Evolutionary conservation across 2,113 vertebrate species (phyloP).

Genomic region (Sigmodon hispidus): DNA sequence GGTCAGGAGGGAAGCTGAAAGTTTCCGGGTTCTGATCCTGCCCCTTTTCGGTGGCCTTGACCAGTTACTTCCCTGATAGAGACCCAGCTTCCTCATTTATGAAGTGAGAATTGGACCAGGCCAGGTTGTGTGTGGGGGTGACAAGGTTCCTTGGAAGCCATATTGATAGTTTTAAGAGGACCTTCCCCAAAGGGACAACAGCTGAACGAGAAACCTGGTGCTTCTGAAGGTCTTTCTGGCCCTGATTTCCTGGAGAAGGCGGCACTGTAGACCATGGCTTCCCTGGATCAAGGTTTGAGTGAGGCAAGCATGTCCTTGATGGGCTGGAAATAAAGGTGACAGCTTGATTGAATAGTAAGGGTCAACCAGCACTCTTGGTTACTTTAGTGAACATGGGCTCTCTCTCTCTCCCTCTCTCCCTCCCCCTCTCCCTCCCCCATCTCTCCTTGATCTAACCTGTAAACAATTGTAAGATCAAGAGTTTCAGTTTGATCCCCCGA

Average conservation of each 20-base stretch:
- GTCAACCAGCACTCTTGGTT: constrained; percentile 9
- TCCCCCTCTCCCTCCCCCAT: neutral
- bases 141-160: neutral
- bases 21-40: constrained; percentile 33
- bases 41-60: constrained; percentile 8
- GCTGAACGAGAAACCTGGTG: neutral
- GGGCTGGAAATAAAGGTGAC: constrained; percentile 55
- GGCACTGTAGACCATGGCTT: neutral
- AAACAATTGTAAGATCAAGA: constrained; percentile 68
- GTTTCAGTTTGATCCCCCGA: constrained; percentile 76
- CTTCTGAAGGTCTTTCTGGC: neutral
- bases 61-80: constrained; percentile 62
- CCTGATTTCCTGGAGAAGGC: neutral
- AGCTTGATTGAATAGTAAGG: constrained; percentile 22
- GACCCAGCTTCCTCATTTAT: constrained; percentile 71
- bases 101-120: constrained; percentile 27
- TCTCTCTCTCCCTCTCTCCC: neutral
- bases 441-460: constrained; percentile 64
- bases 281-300: neutral
- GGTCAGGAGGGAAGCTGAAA: constrained; percentile 60
- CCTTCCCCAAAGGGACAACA: neutral
- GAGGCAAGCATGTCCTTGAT: constrained; percentile 24
- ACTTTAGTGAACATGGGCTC: constrained; percentile 26
- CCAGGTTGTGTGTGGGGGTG: neutral
- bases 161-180: neutral